phyloP scores from a whole-genome alignment of 2,888 invertebrate species.

The Rhorus exstirpatorius region DNA sequence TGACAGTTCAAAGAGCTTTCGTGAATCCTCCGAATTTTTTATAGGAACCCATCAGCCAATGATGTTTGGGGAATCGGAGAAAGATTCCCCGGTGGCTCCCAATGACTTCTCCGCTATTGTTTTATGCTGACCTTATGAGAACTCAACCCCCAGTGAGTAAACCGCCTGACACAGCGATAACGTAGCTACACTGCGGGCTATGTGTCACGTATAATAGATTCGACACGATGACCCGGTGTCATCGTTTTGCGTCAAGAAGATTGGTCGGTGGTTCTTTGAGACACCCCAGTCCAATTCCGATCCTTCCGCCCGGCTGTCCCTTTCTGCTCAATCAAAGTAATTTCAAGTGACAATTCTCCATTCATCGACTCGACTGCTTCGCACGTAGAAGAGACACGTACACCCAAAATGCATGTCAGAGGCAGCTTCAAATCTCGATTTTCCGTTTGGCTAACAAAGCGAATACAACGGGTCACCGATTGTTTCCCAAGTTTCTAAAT shows the following conservation, averaged over 20 bases:
- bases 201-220: slow-evolving; percentile 4
- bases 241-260: slow-evolving; percentile 46
- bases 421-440: slow-evolving; percentile 21
- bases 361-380: slow-evolving; percentile 40
- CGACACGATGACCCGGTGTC: slow-evolving; percentile 61
- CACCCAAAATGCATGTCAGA: slow-evolving; percentile 22
- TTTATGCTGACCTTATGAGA: slow-evolving; percentile 58
- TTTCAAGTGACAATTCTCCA: slow-evolving; percentile 47
- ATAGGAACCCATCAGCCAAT: slow-evolving; percentile 25
- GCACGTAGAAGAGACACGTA: slow-evolving; percentile 8
- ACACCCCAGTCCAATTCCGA: slow-evolving; percentile 3
- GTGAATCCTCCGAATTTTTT: background rate
- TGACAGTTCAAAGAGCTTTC: no score
- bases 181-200: slow-evolving; percentile 45
- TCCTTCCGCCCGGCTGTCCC: background rate
- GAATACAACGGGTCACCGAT: slow-evolving; percentile 23
- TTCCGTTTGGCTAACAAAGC: slow-evolving; percentile 36
- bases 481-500: slow-evolving; percentile 36
- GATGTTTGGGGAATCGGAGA: slow-evolving; percentile 32
- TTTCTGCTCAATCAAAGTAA: slow-evolving; percentile 30
- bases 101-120: slow-evolving; percentile 43
- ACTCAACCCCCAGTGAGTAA: slow-evolving; percentile 58
- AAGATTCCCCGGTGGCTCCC: slow-evolving; percentile 34
- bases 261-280: slow-evolving; percentile 5
- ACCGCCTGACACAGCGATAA: slow-evolving; percentile 82